Evolutionary conservation across 2,113 vertebrate species (phyloP), one percentile per base, ranked within the genome.

Genomic region (Ophthalmolycus amberensis): DNA sequence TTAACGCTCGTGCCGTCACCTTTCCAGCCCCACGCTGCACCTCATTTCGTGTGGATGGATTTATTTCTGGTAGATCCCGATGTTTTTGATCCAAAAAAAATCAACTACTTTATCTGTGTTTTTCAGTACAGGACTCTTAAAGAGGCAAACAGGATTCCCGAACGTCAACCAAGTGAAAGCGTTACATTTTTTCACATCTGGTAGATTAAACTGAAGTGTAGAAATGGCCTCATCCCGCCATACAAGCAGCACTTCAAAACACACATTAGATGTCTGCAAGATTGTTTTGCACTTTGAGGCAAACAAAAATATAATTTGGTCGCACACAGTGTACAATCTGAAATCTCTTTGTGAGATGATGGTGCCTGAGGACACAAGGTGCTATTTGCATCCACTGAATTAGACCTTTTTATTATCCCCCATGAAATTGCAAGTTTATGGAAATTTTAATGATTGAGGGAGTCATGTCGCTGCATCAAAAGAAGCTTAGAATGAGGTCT

Each of bases 271-370:
- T 82, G 59, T 80, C 77, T 75, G 63, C 76, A 22, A 80, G 83
- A 90, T 81, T 88, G 71, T 80, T 85, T 85, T 85, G 79, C 81
- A 76, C 75, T 86, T 74, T 79, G 83, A 88, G 77, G 86, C 80
- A 84, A 85, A 88, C 84, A 85, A 85, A 89, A 90, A 84, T 63
- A 84, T 88, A 56, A 91, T 91, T 88, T 90, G 86, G 72, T 79
- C 82, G 85, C 80, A 62, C 72, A 73, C 64, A n/a, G 70, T 78
- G 80, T 82, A 63, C 72, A 82, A 83, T 88, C 78, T 79, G 46
- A 84, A 77, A 69, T 79, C 60, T 82, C 32, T 80, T 79, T 54
- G 27, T 22, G 56, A 77, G 82, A 83, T 83, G 86, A 85, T 71
- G 52, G 5, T 4, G 81, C 87, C 84, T 9, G 76, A 83, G 79